Conservation (phyloP, 30 jellyfish, hydroid and myxozoan genomes). For the Hydractinia symbiolongicarpus region DNA sequence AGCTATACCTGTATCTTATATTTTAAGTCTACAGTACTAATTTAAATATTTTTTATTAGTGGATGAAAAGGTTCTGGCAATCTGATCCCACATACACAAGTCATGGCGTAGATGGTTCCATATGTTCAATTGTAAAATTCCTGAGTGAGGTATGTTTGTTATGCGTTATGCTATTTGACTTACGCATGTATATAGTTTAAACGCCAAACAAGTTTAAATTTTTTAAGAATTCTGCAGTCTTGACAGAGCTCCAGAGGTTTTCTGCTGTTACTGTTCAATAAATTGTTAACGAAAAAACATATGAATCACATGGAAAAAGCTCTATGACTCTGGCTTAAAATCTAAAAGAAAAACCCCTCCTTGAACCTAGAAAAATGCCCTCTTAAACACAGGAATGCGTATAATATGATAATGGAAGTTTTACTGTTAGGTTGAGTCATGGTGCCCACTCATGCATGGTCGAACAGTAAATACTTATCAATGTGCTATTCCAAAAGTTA, state of each 20-base stretch:
- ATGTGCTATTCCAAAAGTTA: slow-evolving; percentile 56
- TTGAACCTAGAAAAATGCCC: neutral
- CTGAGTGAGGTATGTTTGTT: slow-evolving; percentile 58
- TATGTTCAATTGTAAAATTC: slow-evolving; percentile 52
- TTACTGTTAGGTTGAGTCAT: slow-evolving; percentile 55
- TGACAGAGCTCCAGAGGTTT: too few species aligned
- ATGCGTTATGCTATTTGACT: neutral
- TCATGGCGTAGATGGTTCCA: slow-evolving; percentile 76
- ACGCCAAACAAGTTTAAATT: neutral
- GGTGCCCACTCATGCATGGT: slow-evolving; percentile 70
- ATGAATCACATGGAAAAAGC: too few species aligned
- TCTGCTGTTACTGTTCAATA: too few species aligned
- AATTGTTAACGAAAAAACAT: too few species aligned
- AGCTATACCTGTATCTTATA: too few species aligned
- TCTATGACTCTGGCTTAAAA: too few species aligned
- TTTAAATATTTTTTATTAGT: neutral
- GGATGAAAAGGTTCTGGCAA: slow-evolving; percentile 73
- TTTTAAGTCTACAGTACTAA: neutral
- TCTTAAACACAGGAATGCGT: neutral
- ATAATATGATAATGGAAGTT: neutral
- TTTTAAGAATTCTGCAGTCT: too few species aligned
- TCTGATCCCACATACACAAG: slow-evolving; percentile 64
- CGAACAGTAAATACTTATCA: slow-evolving; percentile 27
- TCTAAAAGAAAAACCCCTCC: too few species aligned
- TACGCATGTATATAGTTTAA: neutral